phyloP scores from a whole-genome alignment of 2,113 vertebrate species.

The Erythrocebus patas region DNA sequence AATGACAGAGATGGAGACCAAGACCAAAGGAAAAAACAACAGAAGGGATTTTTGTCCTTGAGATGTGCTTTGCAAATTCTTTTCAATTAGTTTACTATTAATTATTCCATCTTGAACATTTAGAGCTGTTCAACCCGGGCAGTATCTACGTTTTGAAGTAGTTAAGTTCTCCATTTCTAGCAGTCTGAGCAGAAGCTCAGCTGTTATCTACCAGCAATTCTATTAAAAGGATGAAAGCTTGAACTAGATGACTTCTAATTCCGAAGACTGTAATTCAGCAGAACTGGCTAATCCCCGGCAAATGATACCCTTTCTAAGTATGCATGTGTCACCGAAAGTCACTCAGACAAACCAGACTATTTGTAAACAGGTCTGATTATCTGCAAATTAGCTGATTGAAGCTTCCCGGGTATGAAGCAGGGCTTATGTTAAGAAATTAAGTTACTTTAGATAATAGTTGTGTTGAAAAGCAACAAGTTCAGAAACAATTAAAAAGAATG shows the following conservation, averaged over 20 bases:
- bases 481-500: neutral
- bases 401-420: neutral
- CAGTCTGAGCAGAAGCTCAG: neutral
- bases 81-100: neutral
- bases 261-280: neutral
- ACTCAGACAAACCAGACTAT: neutral
- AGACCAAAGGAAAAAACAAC: neutral
- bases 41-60: neutral
- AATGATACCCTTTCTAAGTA: neutral
- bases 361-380: neutral
- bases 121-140: neutral
- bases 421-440: slow-evolving; percentile 45
- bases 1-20: neutral
- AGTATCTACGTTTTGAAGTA: neutral
- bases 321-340: neutral
- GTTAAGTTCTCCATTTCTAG: neutral
- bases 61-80: neutral
- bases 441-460: neutral
- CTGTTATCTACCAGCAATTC: neutral
- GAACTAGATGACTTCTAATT: neutral
- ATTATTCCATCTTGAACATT: neutral
- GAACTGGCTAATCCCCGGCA: neutral
- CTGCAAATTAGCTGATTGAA: neutral
- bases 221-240: neutral
- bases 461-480: slow-evolving; percentile 24